A percentile compares a stretch with the other conserved stretches of the same genome.
Evolutionary conservation across 2,888 invertebrate genomes (phyloP).

Genomic region (Linnaemya vulpina): DNA sequence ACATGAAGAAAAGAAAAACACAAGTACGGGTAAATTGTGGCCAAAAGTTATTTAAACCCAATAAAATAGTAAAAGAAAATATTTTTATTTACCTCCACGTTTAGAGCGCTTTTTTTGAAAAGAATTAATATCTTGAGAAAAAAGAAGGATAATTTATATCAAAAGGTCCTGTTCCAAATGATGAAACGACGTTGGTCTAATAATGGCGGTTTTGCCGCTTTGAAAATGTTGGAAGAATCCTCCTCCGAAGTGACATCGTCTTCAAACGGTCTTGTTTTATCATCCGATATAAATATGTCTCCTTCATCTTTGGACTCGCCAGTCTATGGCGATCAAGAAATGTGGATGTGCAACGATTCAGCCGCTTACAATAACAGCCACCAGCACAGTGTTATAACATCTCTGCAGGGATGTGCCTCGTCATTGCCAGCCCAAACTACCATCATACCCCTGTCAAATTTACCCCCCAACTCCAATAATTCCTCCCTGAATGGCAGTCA

Average conservation of each 20-base stretch:
- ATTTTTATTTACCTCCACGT: slow-evolving; percentile 20
- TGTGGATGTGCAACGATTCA: slow-evolving; percentile 88
- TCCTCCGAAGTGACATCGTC: slow-evolving; percentile 91
- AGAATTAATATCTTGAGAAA: slow-evolving; percentile 1
- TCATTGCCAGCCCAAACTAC: slow-evolving; percentile 83
- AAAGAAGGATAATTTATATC: slow-evolving; percentile 7
- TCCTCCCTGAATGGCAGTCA: slow-evolving; percentile 55
- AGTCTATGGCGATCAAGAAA: slow-evolving; percentile 90
- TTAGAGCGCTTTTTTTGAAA: slow-evolving; percentile 29
- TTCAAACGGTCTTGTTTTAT: slow-evolving; percentile 85
- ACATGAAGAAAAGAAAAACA: neutral
- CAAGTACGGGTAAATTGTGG: slow-evolving; percentile 53
- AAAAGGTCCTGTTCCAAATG: slow-evolving; percentile 77
- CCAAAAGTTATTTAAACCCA: neutral
- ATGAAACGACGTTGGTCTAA: slow-evolving; percentile 92
- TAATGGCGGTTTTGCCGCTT: slow-evolving; percentile 87
- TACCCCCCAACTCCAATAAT: slow-evolving; percentile 72
- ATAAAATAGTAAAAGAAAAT: neutral
- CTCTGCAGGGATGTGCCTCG: slow-evolving; percentile 84
- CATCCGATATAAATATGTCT: slow-evolving; percentile 89
- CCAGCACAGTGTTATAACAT: slow-evolving; percentile 82
- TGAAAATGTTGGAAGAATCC: slow-evolving; percentile 88
- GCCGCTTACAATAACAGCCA: slow-evolving; percentile 79
- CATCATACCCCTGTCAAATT: slow-evolving; percentile 84
- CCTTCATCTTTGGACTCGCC: slow-evolving; percentile 89